Percentiles rank a stretch among this genome's conserved stretches.
phyloP scores from a whole-genome alignment of 2,113 vertebrate species.

The Chaetops frenatus region DNA sequence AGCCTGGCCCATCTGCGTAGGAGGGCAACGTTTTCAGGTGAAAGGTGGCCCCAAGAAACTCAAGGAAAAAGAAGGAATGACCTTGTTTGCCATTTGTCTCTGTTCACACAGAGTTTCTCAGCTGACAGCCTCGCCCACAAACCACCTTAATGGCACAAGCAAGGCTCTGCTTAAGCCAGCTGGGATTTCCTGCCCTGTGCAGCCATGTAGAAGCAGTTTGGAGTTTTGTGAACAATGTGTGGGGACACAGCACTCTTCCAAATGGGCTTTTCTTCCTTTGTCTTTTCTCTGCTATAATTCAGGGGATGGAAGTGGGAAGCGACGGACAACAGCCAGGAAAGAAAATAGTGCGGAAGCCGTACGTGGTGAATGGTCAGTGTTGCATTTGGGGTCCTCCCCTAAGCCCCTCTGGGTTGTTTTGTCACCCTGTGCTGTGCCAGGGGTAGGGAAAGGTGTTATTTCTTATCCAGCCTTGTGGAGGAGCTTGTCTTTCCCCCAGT shows the following conservation, averaged over 20 bases:
- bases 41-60: not conserved
- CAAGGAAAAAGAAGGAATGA: not conserved
- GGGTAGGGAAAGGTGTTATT: not conserved
- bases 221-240: not conserved
- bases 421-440: not conserved
- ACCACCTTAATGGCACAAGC: not conserved
- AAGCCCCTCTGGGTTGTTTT: not conserved
- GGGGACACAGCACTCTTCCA: not conserved
- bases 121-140: rapidly evolving
- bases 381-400: not conserved
- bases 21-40: not conserved
- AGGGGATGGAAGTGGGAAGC: constrained; percentile 53
- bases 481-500: rapidly evolving
- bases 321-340: not conserved
- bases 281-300: not conserved
- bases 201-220: not conserved
- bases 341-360: constrained; percentile 68
- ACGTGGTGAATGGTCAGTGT: constrained; percentile 72
- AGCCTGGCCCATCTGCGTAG: rapidly evolving
- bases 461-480: not conserved
- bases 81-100: not conserved
- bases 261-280: not conserved
- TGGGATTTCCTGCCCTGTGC: not conserved
- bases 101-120: rapidly evolving
- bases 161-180: not conserved